Conservation (phyloP, 2,113 vertebrate genomes). For the Psittacus erithacus region DNA sequence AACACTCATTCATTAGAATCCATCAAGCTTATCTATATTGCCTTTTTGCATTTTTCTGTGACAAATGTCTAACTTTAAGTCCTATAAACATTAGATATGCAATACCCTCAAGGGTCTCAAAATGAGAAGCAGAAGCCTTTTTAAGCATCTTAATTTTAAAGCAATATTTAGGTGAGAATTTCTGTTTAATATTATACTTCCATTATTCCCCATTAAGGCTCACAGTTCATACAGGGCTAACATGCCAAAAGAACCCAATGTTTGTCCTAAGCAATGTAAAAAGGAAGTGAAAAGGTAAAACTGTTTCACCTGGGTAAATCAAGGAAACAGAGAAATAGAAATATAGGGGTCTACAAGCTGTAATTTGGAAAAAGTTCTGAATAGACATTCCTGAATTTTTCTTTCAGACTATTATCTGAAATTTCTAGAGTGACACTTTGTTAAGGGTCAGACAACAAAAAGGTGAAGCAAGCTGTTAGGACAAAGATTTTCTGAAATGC, state of each 20-base stretch:
- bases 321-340: not conserved
- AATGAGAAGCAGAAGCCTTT: not conserved
- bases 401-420: not conserved
- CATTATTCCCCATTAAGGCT: not conserved
- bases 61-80: not conserved
- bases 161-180: not conserved
- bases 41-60: not conserved
- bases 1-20: not conserved
- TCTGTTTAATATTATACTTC: not conserved
- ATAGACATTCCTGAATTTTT: not conserved
- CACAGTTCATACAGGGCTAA: not conserved
- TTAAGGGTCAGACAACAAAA: not conserved
- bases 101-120: not conserved
- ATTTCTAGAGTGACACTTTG: not conserved
- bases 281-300: not conserved
- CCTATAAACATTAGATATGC: not conserved
- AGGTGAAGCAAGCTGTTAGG: not conserved
- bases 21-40: not conserved
- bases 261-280: not conserved
- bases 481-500: not conserved
- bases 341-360: not conserved
- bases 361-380: not conserved
- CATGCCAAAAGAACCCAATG: not conserved
- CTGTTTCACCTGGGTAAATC: not conserved
- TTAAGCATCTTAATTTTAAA: not conserved